Base-by-base conservation (phyloP, 2,888 invertebrate species). In the Drosophila maculinotata region DNA sequence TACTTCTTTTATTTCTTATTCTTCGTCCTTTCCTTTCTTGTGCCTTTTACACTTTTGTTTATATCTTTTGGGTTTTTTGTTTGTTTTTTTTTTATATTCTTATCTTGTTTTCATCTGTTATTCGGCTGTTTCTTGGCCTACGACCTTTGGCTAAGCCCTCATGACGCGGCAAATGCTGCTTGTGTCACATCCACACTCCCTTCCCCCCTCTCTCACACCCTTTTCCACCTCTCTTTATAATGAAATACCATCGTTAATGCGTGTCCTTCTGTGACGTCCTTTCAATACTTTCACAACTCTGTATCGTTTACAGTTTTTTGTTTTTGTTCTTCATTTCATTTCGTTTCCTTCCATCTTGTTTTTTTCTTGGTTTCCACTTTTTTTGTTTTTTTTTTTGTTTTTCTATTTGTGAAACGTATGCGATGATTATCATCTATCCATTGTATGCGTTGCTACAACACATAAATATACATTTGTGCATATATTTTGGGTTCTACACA, bases 251-350 rank as follows among this genome's bases (percentile, higher is more conserved):
- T 47, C 72, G 65, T 59, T 76, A 72, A 76, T 72, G 72, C 49
- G 72, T 65, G 66, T 76, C 72, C 77, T 59, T 65, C 59, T 58
- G 65, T 76, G 76, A 71, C 71, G 66, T 71, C 58, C 66, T 65
- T 76, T 76, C 72, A 72, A 71, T 76, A 76, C 72, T 71, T 65
- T 45, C 41, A 51, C 71, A 69, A 56, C 48, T 70, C 56, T 63
- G 53, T 76, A 71, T 71, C 71, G 54, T 39, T 70, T 69, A 70
- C 75, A 75, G 33, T 42, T 53, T 41, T 20, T 26, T n/a, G 3
- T 12, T 38, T 30, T 36, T 30, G 26, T 23, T 38, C n/a, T 15
- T 23, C n/a, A 1, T 20, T 9, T 39, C 20, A 4, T 20, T 20
- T 12, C 10, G 15, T 30, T 28, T 35, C 10, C 12, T 10, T 28